Conservation (phyloP, 2,888 invertebrate species). For the Eristalis intricaria region DNA sequence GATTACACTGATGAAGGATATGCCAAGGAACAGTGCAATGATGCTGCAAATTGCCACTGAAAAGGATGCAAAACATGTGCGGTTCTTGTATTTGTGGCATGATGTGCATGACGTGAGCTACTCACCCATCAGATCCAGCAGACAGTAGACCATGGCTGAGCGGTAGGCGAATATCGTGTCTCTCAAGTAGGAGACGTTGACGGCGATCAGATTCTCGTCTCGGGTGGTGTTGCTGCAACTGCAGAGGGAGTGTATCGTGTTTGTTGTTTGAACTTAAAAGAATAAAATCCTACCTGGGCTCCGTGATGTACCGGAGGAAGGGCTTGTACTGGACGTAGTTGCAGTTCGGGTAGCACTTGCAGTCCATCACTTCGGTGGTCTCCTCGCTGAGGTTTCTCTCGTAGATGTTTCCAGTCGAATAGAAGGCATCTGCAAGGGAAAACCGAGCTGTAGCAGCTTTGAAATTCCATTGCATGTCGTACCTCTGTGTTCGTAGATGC, state of each 20-base stretch:
- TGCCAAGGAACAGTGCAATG: slow-evolving; percentile 75
- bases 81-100: neutral
- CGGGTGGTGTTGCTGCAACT: neutral
- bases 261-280: neutral
- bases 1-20: slow-evolving; percentile 75
- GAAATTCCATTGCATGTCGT: neutral
- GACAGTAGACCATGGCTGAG: slow-evolving; percentile 74
- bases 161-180: slow-evolving; percentile 76
- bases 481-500: slow-evolving; percentile 47
- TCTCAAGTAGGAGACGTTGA: slow-evolving; percentile 75
- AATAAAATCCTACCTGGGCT: neutral
- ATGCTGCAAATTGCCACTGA: slow-evolving; percentile 76
- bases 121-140: slow-evolving; percentile 76
- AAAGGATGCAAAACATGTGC: neutral
- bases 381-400: slow-evolving; percentile 71
- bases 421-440: slow-evolving; percentile 66
- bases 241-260: neutral
- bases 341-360: slow-evolving; percentile 75
- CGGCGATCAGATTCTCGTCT: slow-evolving; percentile 50
- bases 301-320: slow-evolving; percentile 71
- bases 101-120: neutral
- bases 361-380: slow-evolving; percentile 72
- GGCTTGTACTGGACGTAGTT: slow-evolving; percentile 75
- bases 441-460: too few species aligned
- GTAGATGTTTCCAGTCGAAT: slow-evolving; percentile 75